Base-by-base conservation (phyloP, 2,888 invertebrate species). In the Drosophila antonietae region DNA sequence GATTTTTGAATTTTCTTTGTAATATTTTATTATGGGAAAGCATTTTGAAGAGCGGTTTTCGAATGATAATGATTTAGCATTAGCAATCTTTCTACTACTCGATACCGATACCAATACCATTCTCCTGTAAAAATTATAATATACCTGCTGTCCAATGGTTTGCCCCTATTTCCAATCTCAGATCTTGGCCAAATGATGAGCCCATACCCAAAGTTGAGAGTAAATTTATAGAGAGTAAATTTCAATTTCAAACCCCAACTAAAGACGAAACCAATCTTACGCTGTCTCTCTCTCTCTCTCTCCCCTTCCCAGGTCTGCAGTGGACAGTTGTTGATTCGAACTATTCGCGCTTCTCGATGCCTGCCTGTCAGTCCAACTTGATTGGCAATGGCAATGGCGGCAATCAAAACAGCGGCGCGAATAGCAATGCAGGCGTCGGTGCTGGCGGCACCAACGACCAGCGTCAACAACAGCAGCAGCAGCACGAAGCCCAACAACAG, bases 311-410 rank as follows among this genome's bases (percentile, higher is more conserved):
- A 96, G 96, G 96, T 94, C 95, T 96, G 94, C 96, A 96, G 94
- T 96, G 96, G 96, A 95, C 95, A 93, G 95, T 96, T 94, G 95
- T 96, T 95, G 96, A 96, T 94, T 95, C 96, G 93, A 95, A 95
- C 92, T 96, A 96, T 93, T 94, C 96, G 92, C 95, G 96, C 92
- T 96, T 95, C 94, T 94, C 95, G 92, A 94, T 94, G 92, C 93
- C 95, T 90, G 95, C 95, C 92, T 94, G 95, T 93, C 95, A 95
- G 91, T 92, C 94, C 78, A 92, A 91, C 90, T 89, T 92, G 84
- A 92, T 92, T 91, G 93, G 92, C 90, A 93, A 83, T 89, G 93
- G 91, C 80, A 91, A 82, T 64, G 86, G 82, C 68, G 88, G 85
- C 77, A 91, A 87, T 85, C 89, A 83, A 91, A 93, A 92, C 81